Base-by-base conservation (phyloP, 2,113 vertebrate species). In the Anas platyrhynchos region DNA sequence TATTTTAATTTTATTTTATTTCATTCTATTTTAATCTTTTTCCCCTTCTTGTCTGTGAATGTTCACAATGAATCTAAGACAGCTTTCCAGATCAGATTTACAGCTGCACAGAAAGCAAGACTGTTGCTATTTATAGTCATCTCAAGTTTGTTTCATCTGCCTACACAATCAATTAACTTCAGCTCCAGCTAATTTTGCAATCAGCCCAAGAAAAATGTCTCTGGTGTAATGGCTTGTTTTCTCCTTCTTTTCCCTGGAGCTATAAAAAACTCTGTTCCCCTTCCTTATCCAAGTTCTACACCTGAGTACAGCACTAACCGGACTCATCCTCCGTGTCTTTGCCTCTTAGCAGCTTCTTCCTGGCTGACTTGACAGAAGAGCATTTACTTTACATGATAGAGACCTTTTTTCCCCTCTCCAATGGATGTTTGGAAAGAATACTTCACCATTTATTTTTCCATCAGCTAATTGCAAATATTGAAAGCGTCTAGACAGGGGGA, bases 151-250 rank as follows among this genome's bases (percentile, higher is more conserved):
- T 97, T 97, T 97, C 94, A 96, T 96, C 96, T 96, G 90, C 93
- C 93, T 96, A 96, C 96, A 96, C 91, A 95, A 96, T 96, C 96
- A 96, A 92, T 94, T 97, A 97, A 85, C 88, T 94, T 96, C 86
- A 96, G 88, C 93, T 96, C 94, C 86, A 94, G 83, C 91, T 97
- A 96, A 96, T 97, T 97, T 96, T 95, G 91, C 88, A 93, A 96
- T 95, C 91, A 91, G 62, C 63, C 81, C 74, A 94, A 94, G 92
- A 97, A 94, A 95, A 95, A 96, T 13, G 38, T 95, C 83, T 96
- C 90, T 96, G 86, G 92, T 91, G 62, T 85, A 93, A 85, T 73
- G 65, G 68, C 85, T 91, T 89, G 84, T 89, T 95, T 92, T 92
- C 87, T 66, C 31, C 43, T 75, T 80, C 62, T 94, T 95, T 21